Percentiles rank a stretch among this genome's conserved stretches.
Conservation (phyloP, 2,113 vertebrate genomes). For the Otus sunia region DNA sequence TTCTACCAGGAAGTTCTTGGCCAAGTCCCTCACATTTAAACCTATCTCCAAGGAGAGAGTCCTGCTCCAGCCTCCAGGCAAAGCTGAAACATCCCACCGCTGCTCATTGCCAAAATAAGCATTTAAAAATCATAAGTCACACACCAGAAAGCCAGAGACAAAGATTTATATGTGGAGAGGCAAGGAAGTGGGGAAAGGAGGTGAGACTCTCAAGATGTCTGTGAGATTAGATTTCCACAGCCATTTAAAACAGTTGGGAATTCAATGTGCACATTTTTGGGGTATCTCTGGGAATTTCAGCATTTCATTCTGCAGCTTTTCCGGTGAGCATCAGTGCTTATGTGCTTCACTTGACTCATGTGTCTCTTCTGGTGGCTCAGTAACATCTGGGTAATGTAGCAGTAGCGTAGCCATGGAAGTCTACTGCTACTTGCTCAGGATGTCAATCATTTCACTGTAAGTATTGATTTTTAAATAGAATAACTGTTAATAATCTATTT, state of each 20-base stretch:
- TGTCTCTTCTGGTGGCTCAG: neutral
- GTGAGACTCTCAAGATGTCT: neutral
- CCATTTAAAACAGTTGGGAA: neutral
- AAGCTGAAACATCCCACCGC: neutral
- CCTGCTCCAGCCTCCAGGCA: neutral
- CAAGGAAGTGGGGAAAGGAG: neutral
- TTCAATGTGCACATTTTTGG: neutral
- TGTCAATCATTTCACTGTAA: neutral
- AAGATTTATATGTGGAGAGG: neutral
- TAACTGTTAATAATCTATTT: neutral
- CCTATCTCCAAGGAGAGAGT: constrained; percentile 12
- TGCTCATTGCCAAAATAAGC: constrained; percentile 13
- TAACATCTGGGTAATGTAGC: neutral
- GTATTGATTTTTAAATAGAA: neutral
- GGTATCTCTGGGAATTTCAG: neutral
- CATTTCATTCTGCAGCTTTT: neutral
- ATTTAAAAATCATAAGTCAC: neutral
- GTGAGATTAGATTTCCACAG: neutral
- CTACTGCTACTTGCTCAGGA: neutral
- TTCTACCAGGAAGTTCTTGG: constrained; percentile 19
- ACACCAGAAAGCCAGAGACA: neutral
- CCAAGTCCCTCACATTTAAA: neutral
- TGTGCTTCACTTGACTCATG: neutral
- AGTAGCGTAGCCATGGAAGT: neutral
- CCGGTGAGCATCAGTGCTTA: neutral